Base-by-base conservation (phyloP, 2,888 invertebrate genomes). In the Cerastis leucographa region DNA sequence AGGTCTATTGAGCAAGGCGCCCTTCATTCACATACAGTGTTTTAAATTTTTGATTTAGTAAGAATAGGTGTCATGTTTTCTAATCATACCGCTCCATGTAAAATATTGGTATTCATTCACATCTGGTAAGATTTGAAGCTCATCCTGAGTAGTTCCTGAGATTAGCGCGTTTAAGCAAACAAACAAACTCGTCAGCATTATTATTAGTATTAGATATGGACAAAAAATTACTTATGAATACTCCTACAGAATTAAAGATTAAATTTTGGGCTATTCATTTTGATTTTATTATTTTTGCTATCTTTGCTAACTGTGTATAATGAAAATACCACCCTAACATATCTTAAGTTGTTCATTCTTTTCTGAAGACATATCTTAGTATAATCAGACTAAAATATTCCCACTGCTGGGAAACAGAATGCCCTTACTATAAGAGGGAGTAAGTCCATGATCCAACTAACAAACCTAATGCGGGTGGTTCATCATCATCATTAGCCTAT, bases 1-100 rank as follows among this genome's bases (percentile, higher is more conserved):
- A 59, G 69, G 14, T 69, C 22, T 72, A 49, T 69, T 83, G 66
- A 9, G 1, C 1, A 71, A 86, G 29, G n/a, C 19, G 56, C 42
- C 3, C 51, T 44, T 22, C 6, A 25, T 56, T 70, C 1, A 29
- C n/a, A 11, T 44, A 51, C 8, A 2, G 14, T 25, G 25, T 22
- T 22, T 40, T 0, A 11, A 6, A 62, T n/a, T 12, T 19, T 42
- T 42, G 1, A 14, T 64, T 3, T n/a, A 64, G n/a, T n/a, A 14
- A n/a, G 7, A n/a, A 42, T 62, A 7, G 7, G n/a, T 14, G n/a
- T 42, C 14, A 14, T n/a, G 7, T 12, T 40, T 40, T 62, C 3
- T 64, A 64, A 35, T 35, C 35, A 2, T 35, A 9, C 29, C 1
- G 0, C 59, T 59, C 8, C 17, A 9, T 59, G 59, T 59, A 29